Evolutionary conservation across 2,888 invertebrate genomes (phyloP), one percentile per base, ranked within the genome.

Genomic region (Himalopsyche anomala): DNA sequence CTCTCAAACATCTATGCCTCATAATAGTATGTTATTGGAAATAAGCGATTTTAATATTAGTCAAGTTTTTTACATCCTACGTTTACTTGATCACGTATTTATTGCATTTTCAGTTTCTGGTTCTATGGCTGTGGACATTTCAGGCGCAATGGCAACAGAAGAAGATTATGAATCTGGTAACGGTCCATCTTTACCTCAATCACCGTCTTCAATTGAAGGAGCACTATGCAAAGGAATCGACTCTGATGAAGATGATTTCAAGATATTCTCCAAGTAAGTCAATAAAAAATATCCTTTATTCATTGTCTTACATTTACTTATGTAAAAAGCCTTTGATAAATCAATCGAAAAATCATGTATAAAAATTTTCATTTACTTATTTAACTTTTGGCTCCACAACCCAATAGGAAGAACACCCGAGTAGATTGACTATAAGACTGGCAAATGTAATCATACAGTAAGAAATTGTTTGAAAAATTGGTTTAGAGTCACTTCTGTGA

Each of bases 121-220:
- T 36, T 85, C 88, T 17, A 89, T 89, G 89, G 88, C 90, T 89
- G 90, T 90, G 89, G 90, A 90, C 90, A 90, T 91, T 91, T 90
- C 91, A 91, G 94, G 93, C 82, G 93, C 94, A 87, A 85, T 88
- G 45, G 85, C 87, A 36, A 95, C 96, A 88, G 98, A 98, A 89
- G 98, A 98, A 91, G 99, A 99, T 93, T 96, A 96, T 89, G 99
- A 99, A 92, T 98, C 98, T 87, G 99, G 99, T 88, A 98, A 98
- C 91, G 99, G 99, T 74, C 97, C 98, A 62, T 99, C 99, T 83
- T 93, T 99, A 89, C 98, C 99, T 11, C 98, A 98, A 91, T 98
- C 98, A 82, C 98, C 98, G 28, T 96, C 97, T 90, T 98, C 98
- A 88, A 95, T 97, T 86, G 98, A 97, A 89, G 97, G 97, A 38